phyloP scores from a whole-genome alignment of 2,113 vertebrate species.

The Dasyornis broadbenti region DNA sequence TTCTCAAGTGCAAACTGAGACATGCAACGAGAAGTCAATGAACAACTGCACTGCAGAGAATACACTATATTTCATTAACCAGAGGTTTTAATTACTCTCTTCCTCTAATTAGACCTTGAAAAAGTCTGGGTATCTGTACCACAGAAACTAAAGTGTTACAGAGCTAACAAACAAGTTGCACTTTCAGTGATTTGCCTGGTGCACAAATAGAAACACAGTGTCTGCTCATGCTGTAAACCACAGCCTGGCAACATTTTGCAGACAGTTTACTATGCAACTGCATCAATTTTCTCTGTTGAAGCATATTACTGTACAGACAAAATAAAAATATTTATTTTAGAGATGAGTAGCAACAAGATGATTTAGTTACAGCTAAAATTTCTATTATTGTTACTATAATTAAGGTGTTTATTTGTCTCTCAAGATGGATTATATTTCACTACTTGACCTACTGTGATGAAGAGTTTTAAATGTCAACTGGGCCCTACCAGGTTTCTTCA shows the following conservation, averaged over 20 bases:
- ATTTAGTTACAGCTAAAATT: not conserved
- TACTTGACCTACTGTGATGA: not conserved
- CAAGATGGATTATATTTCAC: not conserved
- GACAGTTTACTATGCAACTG: not conserved
- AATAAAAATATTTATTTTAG: slow-evolving; percentile 14
- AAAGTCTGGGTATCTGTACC: not conserved
- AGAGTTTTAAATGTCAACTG: not conserved
- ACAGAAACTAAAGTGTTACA: not conserved
- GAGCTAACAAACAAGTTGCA: not conserved
- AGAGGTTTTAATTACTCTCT: not conserved
- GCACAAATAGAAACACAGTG: not conserved
- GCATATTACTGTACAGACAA: not conserved
- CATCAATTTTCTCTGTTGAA: not conserved
- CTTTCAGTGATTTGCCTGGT: not conserved
- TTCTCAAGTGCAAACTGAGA: not conserved
- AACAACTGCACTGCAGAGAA: not conserved
- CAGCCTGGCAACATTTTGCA: not conserved
- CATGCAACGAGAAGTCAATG: accelerated
- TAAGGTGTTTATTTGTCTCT: not conserved
- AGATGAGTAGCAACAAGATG: not conserved
- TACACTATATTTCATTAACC: not conserved
- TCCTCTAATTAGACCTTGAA: not conserved
- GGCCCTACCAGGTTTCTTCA: not conserved
- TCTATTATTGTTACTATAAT: not conserved
- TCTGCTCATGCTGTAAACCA: not conserved